Evolutionary conservation across 1,140 invertebrate genomes (phyloP).

Genomic region (Antheraea pernyi): DNA sequence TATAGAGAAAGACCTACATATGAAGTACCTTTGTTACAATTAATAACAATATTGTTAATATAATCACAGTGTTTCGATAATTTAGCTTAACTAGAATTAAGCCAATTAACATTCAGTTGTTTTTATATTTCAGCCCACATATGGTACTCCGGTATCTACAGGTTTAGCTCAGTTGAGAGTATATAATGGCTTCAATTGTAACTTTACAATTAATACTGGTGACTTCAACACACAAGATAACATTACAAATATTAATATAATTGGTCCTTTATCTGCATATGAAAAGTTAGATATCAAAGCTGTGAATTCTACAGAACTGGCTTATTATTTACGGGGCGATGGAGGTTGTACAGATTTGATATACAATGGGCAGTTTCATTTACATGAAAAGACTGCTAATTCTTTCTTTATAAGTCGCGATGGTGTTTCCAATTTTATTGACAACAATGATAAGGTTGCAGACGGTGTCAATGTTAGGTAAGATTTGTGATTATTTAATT

Average conservation of each 20-base stretch:
- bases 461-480: conserved; percentile 62
- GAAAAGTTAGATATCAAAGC: conserved; percentile 55
- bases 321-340: conserved; percentile 49
- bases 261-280: conserved; percentile 49
- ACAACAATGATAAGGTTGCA: conserved; percentile 66
- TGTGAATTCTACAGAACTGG: conserved; percentile 40
- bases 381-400: conserved; percentile 63
- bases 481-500: conserved; percentile 11
- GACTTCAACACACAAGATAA: conserved; percentile 20
- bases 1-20: too few relatives aligned
- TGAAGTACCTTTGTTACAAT: too few relatives aligned
- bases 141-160: conserved; percentile 61
- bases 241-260: conserved; percentile 11
- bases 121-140: conserved; percentile 61
- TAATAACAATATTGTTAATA: too few relatives aligned
- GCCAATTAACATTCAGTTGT: neutral
- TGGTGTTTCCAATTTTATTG: conserved; percentile 50
- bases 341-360: conserved; percentile 38
- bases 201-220: conserved; percentile 45
- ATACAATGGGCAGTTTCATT: conserved; percentile 39
- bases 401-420: conserved; percentile 70
- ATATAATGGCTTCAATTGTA: conserved; percentile 66
- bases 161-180: conserved; percentile 63
- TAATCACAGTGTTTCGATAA: too few relatives aligned
- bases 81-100: too few relatives aligned